A percentile compares a stretch with the other conserved stretches of the same genome.
phyloP scores from a whole-genome alignment of 1,140 invertebrate species.

The Hyphantria cunea region DNA sequence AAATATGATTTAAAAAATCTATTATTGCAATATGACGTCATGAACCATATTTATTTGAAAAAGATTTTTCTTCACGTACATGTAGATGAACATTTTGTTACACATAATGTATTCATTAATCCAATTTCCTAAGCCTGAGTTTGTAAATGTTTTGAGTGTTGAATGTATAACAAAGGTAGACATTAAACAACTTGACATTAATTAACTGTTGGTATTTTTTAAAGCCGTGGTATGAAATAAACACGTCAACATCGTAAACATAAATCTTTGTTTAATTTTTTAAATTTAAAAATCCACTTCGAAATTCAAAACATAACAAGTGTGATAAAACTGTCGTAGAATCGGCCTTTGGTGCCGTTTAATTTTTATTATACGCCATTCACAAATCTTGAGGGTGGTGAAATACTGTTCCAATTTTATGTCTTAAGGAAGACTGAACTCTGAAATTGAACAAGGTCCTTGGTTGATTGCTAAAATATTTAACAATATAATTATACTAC shows the following conservation, averaged over 20 bases:
- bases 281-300: not conserved
- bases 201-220: constrained; percentile 23
- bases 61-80: too few species aligned
- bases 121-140: not conserved
- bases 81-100: too few species aligned
- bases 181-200: constrained; percentile 20
- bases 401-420: constrained; percentile 15
- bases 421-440: not conserved
- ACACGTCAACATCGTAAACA: constrained; percentile 1
- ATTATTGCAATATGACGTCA: too few species aligned
- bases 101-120: too few species aligned
- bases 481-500: not conserved
- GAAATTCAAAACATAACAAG: too few species aligned
- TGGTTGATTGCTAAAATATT: not conserved
- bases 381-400: constrained; percentile 8
- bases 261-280: constrained; percentile 1
- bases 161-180: constrained; percentile 8
- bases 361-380: constrained; percentile 20
- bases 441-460: not conserved
- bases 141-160: constrained; percentile 5
- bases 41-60: too few species aligned
- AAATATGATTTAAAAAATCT: too few species aligned
- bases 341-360: constrained; percentile 12
- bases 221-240: constrained; percentile 6
- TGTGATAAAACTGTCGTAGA: constrained; percentile 3